Percentiles rank a stretch among this genome's conserved stretches.
These are phyloP conservation scores for Oncopeltus fasciatus DNA, from an alignment of 1,140 invertebrate genomes.

Conservation along the genomic window DNA sequence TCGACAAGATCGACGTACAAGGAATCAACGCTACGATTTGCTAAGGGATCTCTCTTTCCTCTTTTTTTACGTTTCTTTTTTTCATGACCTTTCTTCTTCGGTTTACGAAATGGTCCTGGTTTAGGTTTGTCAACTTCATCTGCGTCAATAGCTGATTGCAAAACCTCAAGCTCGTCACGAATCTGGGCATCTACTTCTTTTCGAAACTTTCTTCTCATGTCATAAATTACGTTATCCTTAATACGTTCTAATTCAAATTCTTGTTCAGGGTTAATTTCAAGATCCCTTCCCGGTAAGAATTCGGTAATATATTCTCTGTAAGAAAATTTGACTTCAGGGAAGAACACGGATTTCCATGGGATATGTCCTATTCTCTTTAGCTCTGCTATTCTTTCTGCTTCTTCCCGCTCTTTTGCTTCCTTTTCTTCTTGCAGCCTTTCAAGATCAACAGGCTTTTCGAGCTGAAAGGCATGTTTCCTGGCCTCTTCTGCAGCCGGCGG, in stretches of 20 bases:
- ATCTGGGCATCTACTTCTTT: neutral
- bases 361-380: neutral
- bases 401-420: neutral
- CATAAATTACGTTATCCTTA: neutral
- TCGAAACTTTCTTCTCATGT: neutral
- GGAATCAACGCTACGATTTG: slow-evolving; percentile 28
- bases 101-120: too few species aligned
- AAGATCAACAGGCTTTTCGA: neutral
- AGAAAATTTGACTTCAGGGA: neutral
- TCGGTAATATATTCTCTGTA: neutral
- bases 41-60: slow-evolving; percentile 38
- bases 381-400: neutral
- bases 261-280: neutral
- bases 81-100: slow-evolving; percentile 31
- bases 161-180: neutral
- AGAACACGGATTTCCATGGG: neutral
- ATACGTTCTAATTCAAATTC: neutral
- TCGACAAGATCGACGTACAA: neutral
- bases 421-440: neutral
- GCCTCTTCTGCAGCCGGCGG: neutral
- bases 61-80: slow-evolving; percentile 32
- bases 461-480: neutral
- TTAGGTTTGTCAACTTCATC: neutral
- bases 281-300: neutral
- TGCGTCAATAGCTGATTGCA: neutral